Evolutionary conservation across 1,140 invertebrate species (phyloP).

Genomic region (Aphaenogaster ashmeadi): DNA sequence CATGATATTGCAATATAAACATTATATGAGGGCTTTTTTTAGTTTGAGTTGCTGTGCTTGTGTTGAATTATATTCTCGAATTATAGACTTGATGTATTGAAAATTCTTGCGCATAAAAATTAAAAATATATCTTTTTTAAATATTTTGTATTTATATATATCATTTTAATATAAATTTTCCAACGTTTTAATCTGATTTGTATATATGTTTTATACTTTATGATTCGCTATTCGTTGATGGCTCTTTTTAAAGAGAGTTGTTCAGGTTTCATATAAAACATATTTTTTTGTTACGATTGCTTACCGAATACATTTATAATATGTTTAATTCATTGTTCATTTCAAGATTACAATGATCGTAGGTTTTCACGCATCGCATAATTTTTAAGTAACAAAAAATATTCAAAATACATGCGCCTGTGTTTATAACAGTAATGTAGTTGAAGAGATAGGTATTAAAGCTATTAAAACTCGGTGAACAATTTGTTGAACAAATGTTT

Average conservation of each 20-base stretch:
- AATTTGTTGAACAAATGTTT: slow-evolving; percentile 26
- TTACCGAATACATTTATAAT: slow-evolving; percentile 32
- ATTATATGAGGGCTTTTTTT: slow-evolving; percentile 13
- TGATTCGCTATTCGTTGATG: slow-evolving; percentile 4
- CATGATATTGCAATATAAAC: not conserved
- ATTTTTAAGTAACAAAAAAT: slow-evolving; percentile 44
- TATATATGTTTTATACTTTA: slow-evolving; percentile 25
- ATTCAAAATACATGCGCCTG: slow-evolving; percentile 25
- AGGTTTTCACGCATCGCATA: slow-evolving; percentile 24
- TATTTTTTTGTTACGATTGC: slow-evolving; percentile 19
- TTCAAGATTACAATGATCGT: slow-evolving; percentile 30
- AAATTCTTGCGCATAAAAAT: not conserved
- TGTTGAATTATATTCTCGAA: slow-evolving; percentile 9
- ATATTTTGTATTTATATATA: slow-evolving; percentile 51
- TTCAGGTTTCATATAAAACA: slow-evolving; percentile 31
- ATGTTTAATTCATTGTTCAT: slow-evolving; percentile 34
- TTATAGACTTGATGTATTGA: slow-evolving; percentile 17
- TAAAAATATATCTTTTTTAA: slow-evolving; percentile 41
- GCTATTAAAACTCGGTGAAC: slow-evolving; percentile 37
- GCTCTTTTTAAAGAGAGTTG: slow-evolving; percentile 18
- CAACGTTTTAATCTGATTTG: slow-evolving; percentile 16
- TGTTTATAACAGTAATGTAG: slow-evolving; percentile 38
- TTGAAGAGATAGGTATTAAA: slow-evolving; percentile 45
- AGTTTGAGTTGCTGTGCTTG: slow-evolving; percentile 20
- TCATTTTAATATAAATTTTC: slow-evolving; percentile 46